Percentiles rank a stretch among this genome's conserved stretches.
Evolutionary conservation across 2,797 vertebrate species (phyloP).

Genomic region (Darevskia mixta): DNA sequence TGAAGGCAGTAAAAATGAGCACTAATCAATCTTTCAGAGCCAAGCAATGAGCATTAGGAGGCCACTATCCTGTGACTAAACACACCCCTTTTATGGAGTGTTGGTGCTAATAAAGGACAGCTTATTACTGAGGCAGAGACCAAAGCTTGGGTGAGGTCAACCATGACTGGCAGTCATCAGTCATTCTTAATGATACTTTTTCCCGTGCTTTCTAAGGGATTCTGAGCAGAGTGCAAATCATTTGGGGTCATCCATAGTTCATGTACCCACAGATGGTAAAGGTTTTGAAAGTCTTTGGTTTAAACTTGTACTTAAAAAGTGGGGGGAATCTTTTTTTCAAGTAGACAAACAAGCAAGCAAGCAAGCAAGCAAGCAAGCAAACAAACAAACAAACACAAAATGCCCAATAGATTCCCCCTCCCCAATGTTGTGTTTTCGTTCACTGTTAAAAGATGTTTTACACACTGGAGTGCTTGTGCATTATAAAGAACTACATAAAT

Average conservation of each 20-base stretch:
- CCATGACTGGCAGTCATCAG: constrained; percentile 99
- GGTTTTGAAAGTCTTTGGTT: constrained; percentile 87
- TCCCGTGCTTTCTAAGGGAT: constrained; percentile 88
- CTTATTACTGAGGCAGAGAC: constrained; percentile 90
- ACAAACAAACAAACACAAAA: constrained; percentile 62
- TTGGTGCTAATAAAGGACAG: constrained; percentile 89
- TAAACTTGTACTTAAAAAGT: constrained; percentile 80
- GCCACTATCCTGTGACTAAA: constrained; percentile 88
- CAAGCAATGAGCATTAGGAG: constrained; percentile 87
- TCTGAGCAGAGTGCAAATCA: constrained; percentile 91
- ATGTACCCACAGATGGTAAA: constrained; percentile 93
- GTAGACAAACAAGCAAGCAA: constrained; percentile 67
- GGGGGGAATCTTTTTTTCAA: constrained; percentile 60
- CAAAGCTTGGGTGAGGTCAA: constrained; percentile 93
- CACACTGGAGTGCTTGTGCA: constrained; percentile 79
- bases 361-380: constrained; percentile 65
- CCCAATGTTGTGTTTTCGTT: constrained; percentile 77
- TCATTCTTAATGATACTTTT: constrained; percentile 99
- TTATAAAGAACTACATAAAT: constrained; percentile 86
- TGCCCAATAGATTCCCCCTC: constrained; percentile 72
- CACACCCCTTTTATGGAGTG: constrained; percentile 91
- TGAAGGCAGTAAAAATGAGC: constrained; percentile 86
- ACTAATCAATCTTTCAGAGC: constrained; percentile 85
- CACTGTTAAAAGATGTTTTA: constrained; percentile 79
- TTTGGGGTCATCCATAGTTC: constrained; percentile 93